These are phyloP conservation scores for Tenthredo distinguenda DNA, from an alignment of 2,888 invertebrate genomes.

Conservation along the genomic window DNA sequence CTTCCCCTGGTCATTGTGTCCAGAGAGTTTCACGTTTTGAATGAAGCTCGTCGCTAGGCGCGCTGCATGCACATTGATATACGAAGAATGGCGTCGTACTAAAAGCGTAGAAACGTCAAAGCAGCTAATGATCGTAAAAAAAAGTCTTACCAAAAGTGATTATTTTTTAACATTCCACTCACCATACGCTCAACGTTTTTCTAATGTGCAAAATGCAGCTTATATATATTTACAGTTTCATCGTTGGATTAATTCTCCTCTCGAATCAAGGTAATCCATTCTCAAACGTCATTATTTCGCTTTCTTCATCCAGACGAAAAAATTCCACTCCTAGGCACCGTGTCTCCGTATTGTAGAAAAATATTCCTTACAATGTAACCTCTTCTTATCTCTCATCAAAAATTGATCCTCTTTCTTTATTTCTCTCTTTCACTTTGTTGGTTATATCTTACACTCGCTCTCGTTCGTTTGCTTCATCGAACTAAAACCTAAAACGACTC, in stretches of 20 bases:
- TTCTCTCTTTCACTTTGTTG: background rate
- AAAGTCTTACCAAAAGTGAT: background rate
- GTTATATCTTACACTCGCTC: background rate
- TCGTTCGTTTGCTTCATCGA: background rate
- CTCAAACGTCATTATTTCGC: background rate
- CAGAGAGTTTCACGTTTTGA: background rate
- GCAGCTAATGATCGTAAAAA: background rate
- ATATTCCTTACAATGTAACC: background rate
- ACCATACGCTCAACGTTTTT: background rate
- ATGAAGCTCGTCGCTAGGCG: background rate
- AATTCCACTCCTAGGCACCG: background rate
- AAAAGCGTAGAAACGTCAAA: slow-evolving; percentile 4
- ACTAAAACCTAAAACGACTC: background rate
- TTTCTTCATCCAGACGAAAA: background rate
- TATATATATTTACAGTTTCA: background rate
- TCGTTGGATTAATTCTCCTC: background rate
- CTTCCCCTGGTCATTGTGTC: background rate
- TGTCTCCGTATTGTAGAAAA: background rate
- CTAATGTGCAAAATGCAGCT: background rate
- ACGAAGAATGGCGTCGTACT: background rate
- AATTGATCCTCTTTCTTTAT: background rate
- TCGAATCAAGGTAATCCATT: slow-evolving; percentile 10
- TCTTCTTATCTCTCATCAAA: background rate
- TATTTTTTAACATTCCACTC: background rate
- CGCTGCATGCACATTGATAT: background rate